Evolutionary conservation across 2,797 vertebrate genomes (phyloP), one percentile per base, ranked within the genome.

Genomic region (Heteromormyrus szaboi): DNA sequence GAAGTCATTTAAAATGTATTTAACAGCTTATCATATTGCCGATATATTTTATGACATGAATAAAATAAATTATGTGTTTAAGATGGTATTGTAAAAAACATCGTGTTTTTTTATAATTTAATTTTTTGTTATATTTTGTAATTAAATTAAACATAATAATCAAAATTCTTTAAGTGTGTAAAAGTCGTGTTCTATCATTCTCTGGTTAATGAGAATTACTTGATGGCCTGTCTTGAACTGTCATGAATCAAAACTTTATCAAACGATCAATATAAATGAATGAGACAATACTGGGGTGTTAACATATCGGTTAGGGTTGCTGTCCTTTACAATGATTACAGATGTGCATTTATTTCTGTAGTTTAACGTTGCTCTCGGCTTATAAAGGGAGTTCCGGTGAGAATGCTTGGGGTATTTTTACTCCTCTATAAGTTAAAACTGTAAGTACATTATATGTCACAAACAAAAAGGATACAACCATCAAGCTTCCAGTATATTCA

Each of bases 161-260:
- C 7, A n/a, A 8, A n/a, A 46, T 81, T 81, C 37, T 46, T 22
- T 46, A 44, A 81, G 17, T 81, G 44, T 41, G 19, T 76, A 37
- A 81, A 46, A 81, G 41, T 81, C 76, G n/a, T 46, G 76, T 81
- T 81, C 17, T 81, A 3, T n/a, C 33, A 76, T 76, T 62, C 56
- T 62, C 56, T 62, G 14, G 68, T 76, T 37, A 76, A 44, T 79
- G 41, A 81, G 17, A 81, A 81, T n/a, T 81, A 9, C 41, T 53
- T 22, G 37, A 81, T 81, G 41, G 76, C 41, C 44, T 81, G 17
- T 81, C 41, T 81, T 81, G 76, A 81, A 81, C 19, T 81, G 76
- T 81, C 76, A 81, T 44, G 76, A 81, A 81, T 81, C 5, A 81
- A 81, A 81, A 81, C 41, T 81, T 81, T 81, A 81, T 81, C 37